Percentiles rank a stretch among this genome's conserved stretches.
phyloP scores from a whole-genome alignment of 2,113 vertebrate species.

The Ariopsis seemanni region DNA sequence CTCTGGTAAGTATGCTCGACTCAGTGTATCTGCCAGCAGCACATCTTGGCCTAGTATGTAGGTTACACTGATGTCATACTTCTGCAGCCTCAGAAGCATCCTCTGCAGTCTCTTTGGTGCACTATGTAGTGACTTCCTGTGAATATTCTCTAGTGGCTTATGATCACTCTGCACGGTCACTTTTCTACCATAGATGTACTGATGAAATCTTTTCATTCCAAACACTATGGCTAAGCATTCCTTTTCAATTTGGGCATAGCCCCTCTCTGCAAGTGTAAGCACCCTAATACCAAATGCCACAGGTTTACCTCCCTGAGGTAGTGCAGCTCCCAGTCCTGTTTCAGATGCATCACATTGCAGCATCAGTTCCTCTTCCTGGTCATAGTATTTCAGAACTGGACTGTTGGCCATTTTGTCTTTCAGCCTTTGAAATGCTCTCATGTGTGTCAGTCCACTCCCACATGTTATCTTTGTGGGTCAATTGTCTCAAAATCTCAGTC shows the following conservation, averaged over 20 bases:
- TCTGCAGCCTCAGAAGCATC: background rate
- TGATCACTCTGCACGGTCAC: slow-evolving; percentile 43
- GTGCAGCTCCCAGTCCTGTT: too few relatives aligned
- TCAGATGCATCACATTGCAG: too few relatives aligned
- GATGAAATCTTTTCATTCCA: too few relatives aligned
- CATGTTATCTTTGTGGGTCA: too few relatives aligned
- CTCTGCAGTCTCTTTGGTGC: slow-evolving; percentile 23
- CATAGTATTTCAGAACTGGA: slow-evolving; percentile 6
- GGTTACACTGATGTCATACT: background rate
- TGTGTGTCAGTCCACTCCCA: slow-evolving; percentile 26
- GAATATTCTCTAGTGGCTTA: slow-evolving; percentile 16
- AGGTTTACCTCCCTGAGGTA: too few relatives aligned
- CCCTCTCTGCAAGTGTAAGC: too few relatives aligned
- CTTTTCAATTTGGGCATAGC: too few relatives aligned
- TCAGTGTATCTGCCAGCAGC: slow-evolving; percentile 27
- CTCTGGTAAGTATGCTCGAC: slow-evolving; percentile 25
- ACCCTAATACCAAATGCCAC: too few relatives aligned
- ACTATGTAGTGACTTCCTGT: background rate
- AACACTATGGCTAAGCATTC: too few relatives aligned
- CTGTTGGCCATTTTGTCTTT: background rate
- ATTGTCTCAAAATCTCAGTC: too few relatives aligned
- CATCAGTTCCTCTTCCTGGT: background rate
- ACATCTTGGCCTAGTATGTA: slow-evolving; percentile 22
- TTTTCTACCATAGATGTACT: background rate
- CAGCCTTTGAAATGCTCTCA: background rate